These are phyloP conservation scores for Champsocephalus gunnari DNA, from an alignment of 2,797 vertebrate genomes.

Conservation along the genomic window DNA sequence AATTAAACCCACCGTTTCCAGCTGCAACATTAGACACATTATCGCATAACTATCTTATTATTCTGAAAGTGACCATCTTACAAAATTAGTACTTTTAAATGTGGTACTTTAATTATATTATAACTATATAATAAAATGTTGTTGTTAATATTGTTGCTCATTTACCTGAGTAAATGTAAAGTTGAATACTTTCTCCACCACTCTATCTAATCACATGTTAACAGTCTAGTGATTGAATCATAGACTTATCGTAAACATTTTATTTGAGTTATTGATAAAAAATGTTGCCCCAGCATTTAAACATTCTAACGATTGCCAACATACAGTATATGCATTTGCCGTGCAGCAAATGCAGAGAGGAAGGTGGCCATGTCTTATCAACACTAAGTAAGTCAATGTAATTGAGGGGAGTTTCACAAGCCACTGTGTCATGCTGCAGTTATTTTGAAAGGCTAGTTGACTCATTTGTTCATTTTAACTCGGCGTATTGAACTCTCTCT, in stretches of 20 bases:
- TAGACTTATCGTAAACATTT: background rate
- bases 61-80: background rate
- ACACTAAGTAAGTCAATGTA: background rate
- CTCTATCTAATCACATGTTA: background rate
- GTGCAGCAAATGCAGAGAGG: slow-evolving; percentile 5
- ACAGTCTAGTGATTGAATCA: background rate
- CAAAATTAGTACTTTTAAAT: background rate
- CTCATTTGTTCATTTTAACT: background rate
- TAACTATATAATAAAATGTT: background rate
- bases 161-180: background rate
- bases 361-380: background rate
- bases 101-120: background rate
- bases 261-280: background rate
- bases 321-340: background rate
- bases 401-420: background rate
- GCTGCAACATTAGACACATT: background rate
- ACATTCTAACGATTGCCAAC: background rate
- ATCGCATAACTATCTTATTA: background rate
- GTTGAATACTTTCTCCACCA: background rate
- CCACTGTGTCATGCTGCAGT: background rate
- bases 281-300: background rate
- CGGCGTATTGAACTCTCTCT: too few species aligned
- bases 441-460: background rate
- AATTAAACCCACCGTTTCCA: background rate
- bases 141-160: background rate